Evolutionary conservation across 2,797 vertebrate genomes (phyloP).

Genomic region (Geotrypetes seraphini): DNA sequence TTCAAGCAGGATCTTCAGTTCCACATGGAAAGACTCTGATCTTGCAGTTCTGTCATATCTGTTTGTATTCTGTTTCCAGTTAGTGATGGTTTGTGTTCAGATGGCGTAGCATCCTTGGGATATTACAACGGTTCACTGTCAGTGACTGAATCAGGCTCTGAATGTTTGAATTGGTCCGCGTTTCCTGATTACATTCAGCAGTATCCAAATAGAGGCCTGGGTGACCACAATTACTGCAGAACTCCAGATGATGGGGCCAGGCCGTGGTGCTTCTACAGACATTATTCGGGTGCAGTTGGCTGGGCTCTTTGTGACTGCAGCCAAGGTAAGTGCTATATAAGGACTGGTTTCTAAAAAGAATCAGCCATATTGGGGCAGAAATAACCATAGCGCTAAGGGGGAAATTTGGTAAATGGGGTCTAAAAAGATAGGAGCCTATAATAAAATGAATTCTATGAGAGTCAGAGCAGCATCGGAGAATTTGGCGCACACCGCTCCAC

Average conservation of each 20-base stretch:
- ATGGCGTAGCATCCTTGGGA: slow-evolving; percentile 56
- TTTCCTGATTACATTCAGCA: slow-evolving; percentile 85
- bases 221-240: slow-evolving; percentile 81
- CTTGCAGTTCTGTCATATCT: background rate
- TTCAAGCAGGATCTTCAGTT: too few relatives aligned
- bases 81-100: slow-evolving; percentile 54
- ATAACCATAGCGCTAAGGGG: too few relatives aligned
- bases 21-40: too few relatives aligned
- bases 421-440: too few relatives aligned
- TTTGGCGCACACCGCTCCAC: too few relatives aligned
- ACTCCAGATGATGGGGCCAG: slow-evolving; percentile 73
- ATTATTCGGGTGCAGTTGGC: slow-evolving; percentile 68
- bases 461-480: too few relatives aligned
- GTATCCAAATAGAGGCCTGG: slow-evolving; percentile 76
- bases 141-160: slow-evolving; percentile 58
- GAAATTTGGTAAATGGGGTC: too few relatives aligned
- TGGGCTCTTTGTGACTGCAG: slow-evolving; percentile 88
- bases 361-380: too few relatives aligned
- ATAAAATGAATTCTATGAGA: too few relatives aligned
- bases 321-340: slow-evolving; percentile 52
- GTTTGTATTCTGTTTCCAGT: slow-evolving; percentile 16
- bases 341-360: background rate
- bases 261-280: slow-evolving; percentile 87
- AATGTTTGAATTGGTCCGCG: slow-evolving; percentile 74
- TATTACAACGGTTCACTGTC: slow-evolving; percentile 81